These are phyloP conservation scores for Lasioglossum villosulum DNA, from an alignment of 2,888 invertebrate species.

Conservation along the genomic window DNA sequence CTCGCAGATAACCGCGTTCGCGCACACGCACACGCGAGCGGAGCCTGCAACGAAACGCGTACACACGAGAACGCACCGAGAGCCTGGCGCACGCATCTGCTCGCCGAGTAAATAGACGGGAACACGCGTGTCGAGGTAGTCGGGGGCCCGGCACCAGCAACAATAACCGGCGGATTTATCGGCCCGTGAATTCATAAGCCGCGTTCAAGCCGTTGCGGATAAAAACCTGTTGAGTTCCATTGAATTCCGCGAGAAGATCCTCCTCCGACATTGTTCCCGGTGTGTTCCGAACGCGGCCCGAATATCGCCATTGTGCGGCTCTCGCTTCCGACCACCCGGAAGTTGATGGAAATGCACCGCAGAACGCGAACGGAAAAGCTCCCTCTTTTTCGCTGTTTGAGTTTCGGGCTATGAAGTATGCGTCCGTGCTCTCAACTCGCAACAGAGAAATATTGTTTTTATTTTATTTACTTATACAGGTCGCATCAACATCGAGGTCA, in stretches of 20 bases:
- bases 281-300: constrained; percentile 21
- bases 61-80: background rate
- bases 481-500: no score
- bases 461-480: no score
- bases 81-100: constrained; percentile 8
- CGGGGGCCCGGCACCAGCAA: background rate
- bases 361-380: background rate
- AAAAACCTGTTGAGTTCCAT: constrained; percentile 65
- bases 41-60: background rate
- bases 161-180: constrained; percentile 43
- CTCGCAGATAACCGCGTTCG: constrained; percentile 19
- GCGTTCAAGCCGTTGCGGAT: constrained; percentile 44
- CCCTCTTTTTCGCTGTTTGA: background rate
- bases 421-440: background rate
- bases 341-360: constrained; percentile 23
- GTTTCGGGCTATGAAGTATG: background rate
- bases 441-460: background rate
- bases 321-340: constrained; percentile 23
- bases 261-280: constrained; percentile 32
- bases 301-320: constrained; percentile 33
- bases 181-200: constrained; percentile 34
- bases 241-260: constrained; percentile 25
- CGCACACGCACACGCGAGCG: background rate
- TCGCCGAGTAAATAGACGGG: constrained; percentile 7
- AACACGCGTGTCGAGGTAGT: constrained; percentile 10